Evolutionary conservation across 1,140 invertebrate genomes (phyloP), one percentile per base, ranked within the genome.

Genomic region (Drosophila bocki): DNA sequence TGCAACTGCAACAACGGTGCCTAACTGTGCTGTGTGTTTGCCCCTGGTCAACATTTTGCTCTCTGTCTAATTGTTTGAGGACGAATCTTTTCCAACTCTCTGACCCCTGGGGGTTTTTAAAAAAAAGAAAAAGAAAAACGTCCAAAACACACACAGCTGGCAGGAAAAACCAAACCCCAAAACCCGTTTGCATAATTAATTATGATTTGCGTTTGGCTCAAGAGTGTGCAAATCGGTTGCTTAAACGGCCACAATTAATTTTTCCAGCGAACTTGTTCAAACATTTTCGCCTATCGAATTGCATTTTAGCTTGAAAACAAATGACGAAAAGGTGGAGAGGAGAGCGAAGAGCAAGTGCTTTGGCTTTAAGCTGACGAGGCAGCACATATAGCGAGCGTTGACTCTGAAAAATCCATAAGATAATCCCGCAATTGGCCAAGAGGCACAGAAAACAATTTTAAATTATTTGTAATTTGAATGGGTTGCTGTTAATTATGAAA

Each of bases 181-280:
- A 37, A 42, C 54, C 47, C 37, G 54, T 71, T 72, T 88, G 84
- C 84, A 88, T 90, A 88, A 88, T 80, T 80, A 87, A 88, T 80
- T 75, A 80, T 77, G 68, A 88, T 80, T 83, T 83, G 76, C 15
- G 56, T 57, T 44, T 22, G 48, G 44, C 35, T 63, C 45, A 59
- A 53, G 35, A 35, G 56, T 53, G 60, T 75, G 56, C 54, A 65
- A 88, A 77, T 88, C 37, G 61, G 37, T 69, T 77, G 64, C 64
- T 86, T 80, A 80, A 86, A 74, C 69, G 72, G 54, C 60, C 44
- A 67, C 72, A 80, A 87, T 84, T 87, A 84, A 75, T 90, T 78
- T 56, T 83, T 75, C 72, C 77, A 78, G 62, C 54, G 54, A 88
- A 90, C 57, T 78, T 78, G 79, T 75, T 45, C 17, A 62, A 69